These are phyloP conservation scores for Platanista minor DNA, from an alignment of 2,113 vertebrate genomes.

Conservation along the genomic window DNA sequence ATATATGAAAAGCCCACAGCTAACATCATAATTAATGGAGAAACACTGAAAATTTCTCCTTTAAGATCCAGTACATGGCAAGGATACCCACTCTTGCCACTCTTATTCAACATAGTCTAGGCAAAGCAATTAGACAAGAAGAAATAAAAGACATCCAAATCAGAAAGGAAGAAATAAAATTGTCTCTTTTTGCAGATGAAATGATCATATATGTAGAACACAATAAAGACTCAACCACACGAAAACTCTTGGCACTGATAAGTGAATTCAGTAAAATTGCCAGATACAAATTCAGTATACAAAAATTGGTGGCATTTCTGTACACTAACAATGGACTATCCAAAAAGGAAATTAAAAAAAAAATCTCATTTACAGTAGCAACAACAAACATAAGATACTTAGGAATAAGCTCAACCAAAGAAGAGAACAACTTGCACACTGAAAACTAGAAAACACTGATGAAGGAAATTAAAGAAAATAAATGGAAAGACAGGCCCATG, in stretches of 20 bases:
- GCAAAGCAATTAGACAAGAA: not conserved
- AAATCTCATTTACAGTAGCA: not conserved
- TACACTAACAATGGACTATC: not conserved
- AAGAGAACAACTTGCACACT: not conserved
- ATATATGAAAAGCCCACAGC: not conserved
- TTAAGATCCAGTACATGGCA: not conserved
- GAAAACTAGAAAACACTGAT: not conserved
- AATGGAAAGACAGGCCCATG: not conserved
- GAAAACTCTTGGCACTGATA: not conserved
- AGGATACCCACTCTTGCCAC: not conserved
- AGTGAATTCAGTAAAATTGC: not conserved
- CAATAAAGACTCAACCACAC: not conserved
- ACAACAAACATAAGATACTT: not conserved
- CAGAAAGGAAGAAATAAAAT: not conserved
- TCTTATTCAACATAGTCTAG: not conserved
- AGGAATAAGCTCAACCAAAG: not conserved
- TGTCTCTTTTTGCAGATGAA: not conserved
- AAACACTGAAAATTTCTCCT: not conserved
- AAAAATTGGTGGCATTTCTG: not conserved
- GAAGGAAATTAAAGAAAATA: not conserved
- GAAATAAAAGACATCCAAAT: not conserved
- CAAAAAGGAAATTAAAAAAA: not conserved
- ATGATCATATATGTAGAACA: not conserved
- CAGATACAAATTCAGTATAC: not conserved
- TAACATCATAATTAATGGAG: not conserved